Conservation (phyloP, 2,113 vertebrate species). For the Brachirus orientalis region DNA sequence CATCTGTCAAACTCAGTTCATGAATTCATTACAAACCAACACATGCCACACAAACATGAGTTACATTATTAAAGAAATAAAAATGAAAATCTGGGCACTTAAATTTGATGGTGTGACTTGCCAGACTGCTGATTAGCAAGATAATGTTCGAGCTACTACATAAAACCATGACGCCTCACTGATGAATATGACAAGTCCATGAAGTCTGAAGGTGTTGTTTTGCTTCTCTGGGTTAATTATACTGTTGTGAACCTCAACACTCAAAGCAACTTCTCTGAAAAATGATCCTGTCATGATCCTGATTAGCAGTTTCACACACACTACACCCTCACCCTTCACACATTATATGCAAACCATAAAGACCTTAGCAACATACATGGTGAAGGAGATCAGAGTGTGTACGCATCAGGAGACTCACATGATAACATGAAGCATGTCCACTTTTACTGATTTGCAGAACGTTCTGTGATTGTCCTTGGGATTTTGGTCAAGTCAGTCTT, state of each 20-base stretch:
- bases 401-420: conserved; percentile 23
- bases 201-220: conserved; percentile 26
- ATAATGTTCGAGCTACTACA: conserved; percentile 5
- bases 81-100: too few species aligned
- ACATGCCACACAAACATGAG: background rate
- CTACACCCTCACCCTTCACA: background rate
- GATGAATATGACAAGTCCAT: conserved; percentile 7
- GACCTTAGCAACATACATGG: too few species aligned
- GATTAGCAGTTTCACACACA: conserved; percentile 36
- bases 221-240: conserved; percentile 53
- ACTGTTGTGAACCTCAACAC: conserved; percentile 25
- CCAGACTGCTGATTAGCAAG: conserved; percentile 32
- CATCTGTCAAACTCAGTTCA: too few species aligned
- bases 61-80: background rate
- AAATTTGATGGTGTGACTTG: background rate
- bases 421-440: conserved; percentile 6
- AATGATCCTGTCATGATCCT: too few species aligned
- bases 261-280: conserved; percentile 35
- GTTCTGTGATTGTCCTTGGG: too few species aligned
- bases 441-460: too few species aligned
- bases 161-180: background rate
- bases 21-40: too few species aligned
- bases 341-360: background rate
- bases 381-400: conserved; percentile 17
- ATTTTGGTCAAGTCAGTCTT: too few species aligned